Evolutionary conservation across 2,888 invertebrate genomes (phyloP).

Genomic region (Epirrhoe alternata): DNA sequence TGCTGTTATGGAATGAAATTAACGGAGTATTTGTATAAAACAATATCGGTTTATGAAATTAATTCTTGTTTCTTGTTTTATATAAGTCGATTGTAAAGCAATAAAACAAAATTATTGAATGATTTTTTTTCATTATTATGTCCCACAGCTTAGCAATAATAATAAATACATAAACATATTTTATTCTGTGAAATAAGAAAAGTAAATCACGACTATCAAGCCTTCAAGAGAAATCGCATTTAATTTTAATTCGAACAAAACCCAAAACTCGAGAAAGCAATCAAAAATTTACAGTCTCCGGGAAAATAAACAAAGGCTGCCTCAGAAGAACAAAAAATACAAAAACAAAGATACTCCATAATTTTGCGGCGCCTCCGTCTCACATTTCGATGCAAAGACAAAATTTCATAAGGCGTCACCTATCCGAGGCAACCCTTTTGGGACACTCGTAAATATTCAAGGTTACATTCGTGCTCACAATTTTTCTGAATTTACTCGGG

Average conservation of each 20-base stretch:
- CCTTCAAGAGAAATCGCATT: neutral
- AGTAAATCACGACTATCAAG: no score
- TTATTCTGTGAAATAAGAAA: no score
- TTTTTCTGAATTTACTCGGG: conserved; percentile 69
- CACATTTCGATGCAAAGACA: conserved; percentile 56
- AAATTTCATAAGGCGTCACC: conserved; percentile 67
- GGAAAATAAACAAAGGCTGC: conserved; percentile 8
- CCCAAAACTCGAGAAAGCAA: conserved; percentile 11
- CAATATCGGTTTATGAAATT: no score
- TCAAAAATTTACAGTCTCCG: conserved; percentile 19
- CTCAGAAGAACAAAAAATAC: conserved; percentile 29
- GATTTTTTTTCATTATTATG: no score
- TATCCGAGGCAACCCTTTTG: conserved; percentile 64
- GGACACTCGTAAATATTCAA: conserved; percentile 75
- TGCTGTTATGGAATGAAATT: no score
- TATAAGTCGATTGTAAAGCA: no score
- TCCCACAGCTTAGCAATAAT: no score
- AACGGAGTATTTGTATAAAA: no score
- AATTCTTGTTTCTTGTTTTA: no score
- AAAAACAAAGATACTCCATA: conserved; percentile 34
- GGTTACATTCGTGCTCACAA: conserved; percentile 68
- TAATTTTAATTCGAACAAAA: conserved; percentile 3
- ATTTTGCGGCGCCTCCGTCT: conserved; percentile 27
- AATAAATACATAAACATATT: no score
- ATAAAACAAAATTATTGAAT: no score